phyloP scores from a whole-genome alignment of 2,888 invertebrate genomes.

The Apomyelois bistriatella region DNA sequence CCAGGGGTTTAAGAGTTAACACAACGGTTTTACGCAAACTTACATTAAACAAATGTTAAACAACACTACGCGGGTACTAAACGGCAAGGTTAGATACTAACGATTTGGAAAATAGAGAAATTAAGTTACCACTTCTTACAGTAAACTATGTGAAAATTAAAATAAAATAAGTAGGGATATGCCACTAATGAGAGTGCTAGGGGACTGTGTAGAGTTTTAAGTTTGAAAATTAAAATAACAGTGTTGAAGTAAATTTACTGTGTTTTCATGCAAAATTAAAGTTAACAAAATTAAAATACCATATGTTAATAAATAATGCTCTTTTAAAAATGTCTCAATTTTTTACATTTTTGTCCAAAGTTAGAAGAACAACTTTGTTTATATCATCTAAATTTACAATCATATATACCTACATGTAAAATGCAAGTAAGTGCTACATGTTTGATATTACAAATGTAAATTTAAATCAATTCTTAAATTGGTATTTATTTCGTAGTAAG shows the following conservation, averaged over 20 bases:
- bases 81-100: conserved; percentile 23
- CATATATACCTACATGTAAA: no score
- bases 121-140: conserved; percentile 74
- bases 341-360: no score
- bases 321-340: no score
- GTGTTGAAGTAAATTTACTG: neutral
- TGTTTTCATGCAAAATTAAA: neutral
- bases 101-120: conserved; percentile 59
- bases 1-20: conserved; percentile 13
- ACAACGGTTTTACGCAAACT: conserved; percentile 46
- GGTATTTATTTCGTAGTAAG: no score
- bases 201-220: neutral
- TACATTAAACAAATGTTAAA: conserved; percentile 64
- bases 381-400: no score
- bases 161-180: conserved; percentile 23
- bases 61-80: conserved; percentile 28
- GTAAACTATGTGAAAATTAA: conserved; percentile 36
- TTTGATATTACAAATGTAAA: no score
- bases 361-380: no score
- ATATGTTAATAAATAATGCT: no score
- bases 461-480: no score
- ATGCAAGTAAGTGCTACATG: no score
- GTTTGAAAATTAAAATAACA: neutral
- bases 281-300: neutral
- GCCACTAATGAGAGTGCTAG: conserved; percentile 8